Evolutionary conservation across 2,888 invertebrate species (phyloP).

Genomic region (Pristionchus exspectatus): DNA sequence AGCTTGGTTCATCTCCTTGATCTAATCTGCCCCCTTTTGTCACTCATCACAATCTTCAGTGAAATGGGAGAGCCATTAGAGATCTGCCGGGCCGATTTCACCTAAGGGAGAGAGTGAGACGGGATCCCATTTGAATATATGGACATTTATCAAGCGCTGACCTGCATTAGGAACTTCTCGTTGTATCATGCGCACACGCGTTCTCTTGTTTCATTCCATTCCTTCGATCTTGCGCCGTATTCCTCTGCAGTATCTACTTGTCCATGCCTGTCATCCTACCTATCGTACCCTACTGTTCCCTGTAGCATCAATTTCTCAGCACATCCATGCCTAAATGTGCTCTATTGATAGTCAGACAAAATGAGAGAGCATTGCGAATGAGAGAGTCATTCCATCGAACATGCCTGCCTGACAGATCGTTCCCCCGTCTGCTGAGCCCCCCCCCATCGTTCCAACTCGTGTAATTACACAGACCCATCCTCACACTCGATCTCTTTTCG

Average conservation of each 20-base stretch:
- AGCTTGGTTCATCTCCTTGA: background rate
- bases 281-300: background rate
- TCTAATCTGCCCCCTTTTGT: conserved; percentile 28
- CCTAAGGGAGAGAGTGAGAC: conserved; percentile 7
- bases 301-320: background rate
- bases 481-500: background rate
- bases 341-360: background rate
- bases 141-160: conserved; percentile 4
- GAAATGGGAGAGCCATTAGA: conserved; percentile 5
- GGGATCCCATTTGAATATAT: conserved; percentile 47
- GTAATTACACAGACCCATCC: conserved; percentile 44
- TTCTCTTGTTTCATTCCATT: background rate
- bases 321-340: background rate
- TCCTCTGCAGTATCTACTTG: too few relatives aligned
- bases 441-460: conserved; percentile 26
- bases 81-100: conserved; percentile 44
- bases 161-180: conserved; percentile 33
- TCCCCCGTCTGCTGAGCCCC: conserved; percentile 27
- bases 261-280: background rate
- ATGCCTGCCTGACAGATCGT: conserved; percentile 30
- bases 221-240: background rate
- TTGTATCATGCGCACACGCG: background rate
- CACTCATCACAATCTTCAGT: conserved; percentile 28
- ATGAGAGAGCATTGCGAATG: background rate
- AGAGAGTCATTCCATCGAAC: too few relatives aligned